phyloP scores from a whole-genome alignment of 2,113 vertebrate genomes.

The Channa maculata region DNA sequence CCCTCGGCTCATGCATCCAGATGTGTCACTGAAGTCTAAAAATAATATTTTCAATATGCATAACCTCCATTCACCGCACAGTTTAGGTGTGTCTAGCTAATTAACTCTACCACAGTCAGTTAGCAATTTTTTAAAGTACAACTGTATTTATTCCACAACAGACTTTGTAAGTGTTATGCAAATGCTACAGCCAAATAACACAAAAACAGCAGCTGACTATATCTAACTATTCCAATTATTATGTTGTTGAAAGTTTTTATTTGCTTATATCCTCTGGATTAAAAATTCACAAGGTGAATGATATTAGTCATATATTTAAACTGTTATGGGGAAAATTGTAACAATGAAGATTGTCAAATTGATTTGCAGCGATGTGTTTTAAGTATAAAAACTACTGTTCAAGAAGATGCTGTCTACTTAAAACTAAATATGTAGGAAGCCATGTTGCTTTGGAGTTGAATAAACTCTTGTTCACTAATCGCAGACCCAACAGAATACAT shows the following conservation, averaged over 20 bases:
- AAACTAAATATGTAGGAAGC: slow-evolving; percentile 37
- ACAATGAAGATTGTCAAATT: slow-evolving; percentile 3
- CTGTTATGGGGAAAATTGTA: no score
- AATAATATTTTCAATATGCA: slow-evolving; percentile 21
- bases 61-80: slow-evolving; percentile 20
- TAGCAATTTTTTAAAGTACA: no score
- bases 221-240: slow-evolving; percentile 19
- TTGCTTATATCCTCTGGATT: slow-evolving; percentile 63
- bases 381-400: slow-evolving; percentile 62
- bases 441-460: slow-evolving; percentile 21
- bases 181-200: slow-evolving; percentile 16
- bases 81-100: not conserved
- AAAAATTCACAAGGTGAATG: slow-evolving; percentile 50
- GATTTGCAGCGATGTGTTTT: slow-evolving; percentile 41
- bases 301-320: slow-evolving; percentile 26
- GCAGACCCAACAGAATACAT: slow-evolving; percentile 23
- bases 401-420: slow-evolving; percentile 56
- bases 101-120: no score
- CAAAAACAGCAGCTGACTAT: slow-evolving; percentile 2
- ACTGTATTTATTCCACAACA: not conserved
- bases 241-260: slow-evolving; percentile 32
- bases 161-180: slow-evolving; percentile 6
- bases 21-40: slow-evolving; percentile 29
- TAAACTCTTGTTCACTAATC: slow-evolving; percentile 32
- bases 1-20: slow-evolving; percentile 14